Conservation (phyloP, 2,888 invertebrate species). For the Leucophora obtusa region DNA sequence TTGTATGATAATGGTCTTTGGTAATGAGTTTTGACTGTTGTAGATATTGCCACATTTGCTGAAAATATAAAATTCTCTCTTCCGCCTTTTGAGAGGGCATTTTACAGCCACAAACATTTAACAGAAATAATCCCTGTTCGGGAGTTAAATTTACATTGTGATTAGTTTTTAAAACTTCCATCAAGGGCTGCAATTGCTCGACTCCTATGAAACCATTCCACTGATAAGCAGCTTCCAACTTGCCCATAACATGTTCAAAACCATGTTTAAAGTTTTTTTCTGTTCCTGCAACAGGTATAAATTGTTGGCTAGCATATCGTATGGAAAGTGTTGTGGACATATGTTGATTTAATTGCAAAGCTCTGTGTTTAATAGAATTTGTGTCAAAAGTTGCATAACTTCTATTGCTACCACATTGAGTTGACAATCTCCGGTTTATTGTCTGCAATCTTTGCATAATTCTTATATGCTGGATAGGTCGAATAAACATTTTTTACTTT, state of each 20-base stretch:
- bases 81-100: slow-evolving; percentile 80
- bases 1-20: slow-evolving; percentile 79
- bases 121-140: slow-evolving; percentile 76
- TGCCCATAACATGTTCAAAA: slow-evolving; percentile 65
- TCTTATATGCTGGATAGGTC: slow-evolving; percentile 24
- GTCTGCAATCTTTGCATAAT: slow-evolving; percentile 31
- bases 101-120: slow-evolving; percentile 80
- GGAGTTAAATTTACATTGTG: slow-evolving; percentile 45
- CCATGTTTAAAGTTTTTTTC: slow-evolving; percentile 34
- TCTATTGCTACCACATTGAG: not conserved
- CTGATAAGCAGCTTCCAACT: slow-evolving; percentile 69
- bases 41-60: slow-evolving; percentile 81
- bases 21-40: slow-evolving; percentile 71
- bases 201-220: slow-evolving; percentile 67
- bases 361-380: not conserved
- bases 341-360: not conserved
- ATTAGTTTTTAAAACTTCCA: slow-evolving; percentile 66
- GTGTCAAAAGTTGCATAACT: slow-evolving; percentile 48
- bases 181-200: slow-evolving; percentile 68
- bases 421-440: not conserved
- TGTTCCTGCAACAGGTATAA: not conserved
- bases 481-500: slow-evolving; percentile 41
- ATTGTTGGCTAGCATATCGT: slow-evolving; percentile 23
- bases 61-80: slow-evolving; percentile 79
- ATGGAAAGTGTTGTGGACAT: not conserved